A percentile compares a stretch with the other conserved stretches of the same genome.
These are phyloP conservation scores for Nomada ferruginata DNA, from an alignment of 2,888 invertebrate species.

Conservation along the genomic window DNA sequence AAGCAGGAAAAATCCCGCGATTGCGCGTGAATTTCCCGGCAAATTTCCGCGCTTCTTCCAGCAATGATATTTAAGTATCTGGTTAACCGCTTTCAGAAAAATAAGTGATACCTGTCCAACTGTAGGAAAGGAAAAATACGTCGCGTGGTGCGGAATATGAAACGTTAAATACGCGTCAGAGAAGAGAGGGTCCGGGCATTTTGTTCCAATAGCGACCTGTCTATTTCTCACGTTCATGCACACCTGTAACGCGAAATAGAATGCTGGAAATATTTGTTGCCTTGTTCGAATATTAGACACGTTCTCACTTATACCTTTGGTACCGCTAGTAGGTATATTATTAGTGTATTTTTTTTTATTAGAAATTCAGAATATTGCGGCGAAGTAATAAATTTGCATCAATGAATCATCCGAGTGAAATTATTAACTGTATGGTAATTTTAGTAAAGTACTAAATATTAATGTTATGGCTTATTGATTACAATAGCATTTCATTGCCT, in stretches of 20 bases:
- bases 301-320: no score
- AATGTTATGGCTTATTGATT: no score
- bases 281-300: no score
- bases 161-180: constrained; percentile 18
- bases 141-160: constrained; percentile 26
- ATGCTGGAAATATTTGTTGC: no score
- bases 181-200: constrained; percentile 8
- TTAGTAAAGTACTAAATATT: no score
- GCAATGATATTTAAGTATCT: background rate
- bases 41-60: constrained; percentile 4
- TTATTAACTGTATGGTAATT: no score
- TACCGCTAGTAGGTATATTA: no score
- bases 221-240: constrained; percentile 25
- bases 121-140: background rate
- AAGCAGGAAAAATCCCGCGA: constrained; percentile 4
- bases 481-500: no score
- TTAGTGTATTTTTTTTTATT: no score
- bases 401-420: no score
- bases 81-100: constrained; percentile 23
- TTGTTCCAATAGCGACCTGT: constrained; percentile 32
- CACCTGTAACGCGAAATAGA: background rate
- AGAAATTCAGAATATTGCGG: no score
- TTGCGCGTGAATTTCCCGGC: background rate
- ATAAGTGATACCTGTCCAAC: background rate
- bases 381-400: no score